phyloP scores from a whole-genome alignment of 2,888 invertebrate genomes.

The Ophion obscuratus region DNA sequence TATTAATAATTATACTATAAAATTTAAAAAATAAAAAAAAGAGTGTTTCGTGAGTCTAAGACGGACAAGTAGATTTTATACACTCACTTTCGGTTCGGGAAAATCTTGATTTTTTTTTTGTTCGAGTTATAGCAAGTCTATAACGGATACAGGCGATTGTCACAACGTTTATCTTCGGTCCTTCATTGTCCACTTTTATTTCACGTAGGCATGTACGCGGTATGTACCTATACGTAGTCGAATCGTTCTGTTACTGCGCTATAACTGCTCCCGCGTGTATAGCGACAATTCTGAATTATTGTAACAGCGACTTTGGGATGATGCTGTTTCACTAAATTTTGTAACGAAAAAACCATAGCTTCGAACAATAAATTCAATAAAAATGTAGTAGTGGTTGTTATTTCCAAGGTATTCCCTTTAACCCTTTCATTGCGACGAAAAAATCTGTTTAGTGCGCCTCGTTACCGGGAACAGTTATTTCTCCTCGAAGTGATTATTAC shows the following conservation, averaged over 20 bases:
- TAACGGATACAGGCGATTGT: slow-evolving; percentile 44
- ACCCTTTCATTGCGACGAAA: too few species aligned
- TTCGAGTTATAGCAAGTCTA: slow-evolving; percentile 48
- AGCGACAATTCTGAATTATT: slow-evolving; percentile 60
- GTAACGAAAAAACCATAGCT: slow-evolving; percentile 74
- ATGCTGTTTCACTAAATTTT: slow-evolving; percentile 73
- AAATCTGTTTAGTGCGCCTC: too few species aligned
- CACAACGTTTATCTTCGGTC: slow-evolving; percentile 56
- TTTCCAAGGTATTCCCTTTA: background rate
- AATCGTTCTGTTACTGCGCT: slow-evolving; percentile 67
- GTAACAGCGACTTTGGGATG: slow-evolving; percentile 65
- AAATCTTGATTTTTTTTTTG: slow-evolving; percentile 30
- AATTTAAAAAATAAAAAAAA: slow-evolving; percentile 61
- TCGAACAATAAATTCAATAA: slow-evolving; percentile 75
- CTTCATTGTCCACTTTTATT: slow-evolving; percentile 52
- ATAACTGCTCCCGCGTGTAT: slow-evolving; percentile 64
- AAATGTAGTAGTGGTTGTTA: slow-evolving; percentile 45
- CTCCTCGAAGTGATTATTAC: too few species aligned
- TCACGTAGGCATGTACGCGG: slow-evolving; percentile 44
- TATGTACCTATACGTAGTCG: slow-evolving; percentile 65
- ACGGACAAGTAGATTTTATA: slow-evolving; percentile 72
- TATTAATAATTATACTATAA: slow-evolving; percentile 71
- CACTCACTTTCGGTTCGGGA: slow-evolving; percentile 67
- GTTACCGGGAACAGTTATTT: too few species aligned
- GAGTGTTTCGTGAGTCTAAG: slow-evolving; percentile 71